Percentiles rank a stretch among this genome's conserved stretches.
These are phyloP conservation scores for Pteria penguin DNA, from an alignment of 2,888 invertebrate genomes.

Conservation along the genomic window DNA sequence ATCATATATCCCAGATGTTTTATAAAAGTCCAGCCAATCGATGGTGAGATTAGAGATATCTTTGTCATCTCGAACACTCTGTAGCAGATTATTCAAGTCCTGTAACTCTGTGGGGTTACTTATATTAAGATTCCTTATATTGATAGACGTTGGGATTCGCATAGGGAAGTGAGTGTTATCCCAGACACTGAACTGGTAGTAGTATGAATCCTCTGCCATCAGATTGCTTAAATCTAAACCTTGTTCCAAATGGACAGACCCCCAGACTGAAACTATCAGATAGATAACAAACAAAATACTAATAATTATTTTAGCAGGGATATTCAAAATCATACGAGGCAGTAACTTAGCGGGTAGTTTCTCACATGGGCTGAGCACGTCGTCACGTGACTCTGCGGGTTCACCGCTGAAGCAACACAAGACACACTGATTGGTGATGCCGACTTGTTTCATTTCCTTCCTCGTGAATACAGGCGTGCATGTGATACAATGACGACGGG, in stretches of 20 bases:
- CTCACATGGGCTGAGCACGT: conserved; percentile 61
- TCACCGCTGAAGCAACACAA: conserved; percentile 74
- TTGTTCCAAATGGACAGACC: conserved; percentile 58
- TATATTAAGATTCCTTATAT: conserved; percentile 38
- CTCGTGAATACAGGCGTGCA: conserved; percentile 45
- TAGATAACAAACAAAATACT: conserved; percentile 57
- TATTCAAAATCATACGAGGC: conserved; percentile 48
- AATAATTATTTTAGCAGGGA: conserved; percentile 52
- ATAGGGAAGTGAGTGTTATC: conserved; percentile 47
- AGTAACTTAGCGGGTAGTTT: conserved; percentile 52
- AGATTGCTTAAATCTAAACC: conserved; percentile 61
- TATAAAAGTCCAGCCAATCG: too few species aligned
- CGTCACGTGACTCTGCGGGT: conserved; percentile 41
- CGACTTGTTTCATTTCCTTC: conserved; percentile 42
- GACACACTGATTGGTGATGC: not conserved
- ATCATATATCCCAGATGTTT: too few species aligned
- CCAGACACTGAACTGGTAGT: conserved; percentile 46
- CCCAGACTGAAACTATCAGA: conserved; percentile 59
- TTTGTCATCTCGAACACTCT: not conserved
- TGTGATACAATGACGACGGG: conserved; percentile 54
- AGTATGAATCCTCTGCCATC: conserved; percentile 62
- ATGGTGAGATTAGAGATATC: too few species aligned
- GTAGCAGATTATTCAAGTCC: conserved; percentile 1
- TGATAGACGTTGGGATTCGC: conserved; percentile 52
- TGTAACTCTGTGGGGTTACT: conserved; percentile 27